Conservation (phyloP, 2,113 vertebrate genomes). For the Tragelaphus strepsiceros region DNA sequence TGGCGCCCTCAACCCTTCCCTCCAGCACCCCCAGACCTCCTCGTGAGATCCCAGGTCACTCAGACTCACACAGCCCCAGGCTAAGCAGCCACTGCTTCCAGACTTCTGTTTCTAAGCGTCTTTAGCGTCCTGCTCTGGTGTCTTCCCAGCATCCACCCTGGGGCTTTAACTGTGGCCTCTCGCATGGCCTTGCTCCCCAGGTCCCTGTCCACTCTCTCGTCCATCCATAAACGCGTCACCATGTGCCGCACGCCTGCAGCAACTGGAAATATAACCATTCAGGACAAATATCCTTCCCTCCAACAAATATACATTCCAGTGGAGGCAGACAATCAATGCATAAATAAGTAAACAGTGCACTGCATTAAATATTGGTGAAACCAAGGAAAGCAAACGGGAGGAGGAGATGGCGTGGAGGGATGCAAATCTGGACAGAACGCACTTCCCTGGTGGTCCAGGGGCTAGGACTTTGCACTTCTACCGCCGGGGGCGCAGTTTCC, state of each 20-base stretch:
- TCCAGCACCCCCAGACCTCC: too few relatives aligned
- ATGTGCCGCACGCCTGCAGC: fast-evolving
- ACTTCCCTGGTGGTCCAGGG: neutral
- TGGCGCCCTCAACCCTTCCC: neutral
- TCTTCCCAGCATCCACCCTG: neutral
- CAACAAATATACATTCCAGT: neutral
- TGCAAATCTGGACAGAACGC: fast-evolving
- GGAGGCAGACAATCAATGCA: neutral
- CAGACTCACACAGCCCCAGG: neutral
- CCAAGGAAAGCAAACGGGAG: neutral
- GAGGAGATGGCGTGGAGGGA: fast-evolving
- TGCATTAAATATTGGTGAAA: neutral
- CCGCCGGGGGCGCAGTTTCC: neutral
- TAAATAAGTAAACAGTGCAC: neutral
- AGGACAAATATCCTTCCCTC: neutral
- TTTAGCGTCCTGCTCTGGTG: neutral
- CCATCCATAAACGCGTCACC: neutral
- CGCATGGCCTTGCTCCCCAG: neutral
- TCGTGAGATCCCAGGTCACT: neutral
- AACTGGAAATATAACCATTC: neutral
- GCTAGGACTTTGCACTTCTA: neutral
- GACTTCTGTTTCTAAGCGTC: neutral
- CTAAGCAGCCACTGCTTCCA: neutral
- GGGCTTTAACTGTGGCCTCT: neutral
- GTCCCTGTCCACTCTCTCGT: neutral